phyloP scores from a whole-genome alignment of 2,113 vertebrate species.

The Choloepus hoffmanni region DNA sequence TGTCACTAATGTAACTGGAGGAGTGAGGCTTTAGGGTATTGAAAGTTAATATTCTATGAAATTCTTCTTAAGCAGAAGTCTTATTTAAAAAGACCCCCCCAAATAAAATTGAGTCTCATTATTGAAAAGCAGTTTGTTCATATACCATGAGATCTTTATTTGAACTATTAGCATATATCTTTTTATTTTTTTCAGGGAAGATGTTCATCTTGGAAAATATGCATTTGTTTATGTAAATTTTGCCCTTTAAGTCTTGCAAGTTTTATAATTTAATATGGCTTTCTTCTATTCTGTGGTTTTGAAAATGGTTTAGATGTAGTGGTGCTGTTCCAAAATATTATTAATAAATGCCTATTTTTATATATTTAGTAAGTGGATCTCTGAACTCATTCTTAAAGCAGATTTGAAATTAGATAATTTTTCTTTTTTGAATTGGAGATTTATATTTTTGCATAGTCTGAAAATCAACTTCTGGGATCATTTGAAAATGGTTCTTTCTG shows the following conservation, averaged over 20 bases:
- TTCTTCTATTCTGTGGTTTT: conserved; percentile 37
- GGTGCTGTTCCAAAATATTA: conserved; percentile 41
- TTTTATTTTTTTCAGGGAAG: conserved; percentile 38
- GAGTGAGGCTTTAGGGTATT: background rate
- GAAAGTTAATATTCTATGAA: conserved; percentile 43
- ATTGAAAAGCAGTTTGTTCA: conserved; percentile 63
- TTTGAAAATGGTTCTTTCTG: background rate
- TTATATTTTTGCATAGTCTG: conserved; percentile 1
- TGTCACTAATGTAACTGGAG: background rate
- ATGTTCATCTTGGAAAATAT: conserved; percentile 68
- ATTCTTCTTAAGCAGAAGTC: background rate
- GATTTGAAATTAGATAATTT: conserved; percentile 36
- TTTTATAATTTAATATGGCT: conserved; percentile 56
- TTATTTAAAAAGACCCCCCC: conserved; percentile 35
- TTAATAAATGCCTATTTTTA: background rate
- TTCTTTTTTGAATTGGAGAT: background rate
- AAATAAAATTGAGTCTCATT: conserved; percentile 54
- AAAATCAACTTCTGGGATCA: background rate
- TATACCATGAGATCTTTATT: conserved; percentile 62
- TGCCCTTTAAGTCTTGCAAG: conserved; percentile 65
- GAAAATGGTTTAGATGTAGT: conserved; percentile 38
- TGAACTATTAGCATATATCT: conserved; percentile 60
- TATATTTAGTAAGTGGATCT: conserved; percentile 5
- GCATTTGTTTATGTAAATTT: conserved; percentile 76
- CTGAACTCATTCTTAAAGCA: conserved; percentile 34